Evolutionary conservation across 1,140 invertebrate species (phyloP), one percentile per base, ranked within the genome.

Genomic region (Apis florea): DNA sequence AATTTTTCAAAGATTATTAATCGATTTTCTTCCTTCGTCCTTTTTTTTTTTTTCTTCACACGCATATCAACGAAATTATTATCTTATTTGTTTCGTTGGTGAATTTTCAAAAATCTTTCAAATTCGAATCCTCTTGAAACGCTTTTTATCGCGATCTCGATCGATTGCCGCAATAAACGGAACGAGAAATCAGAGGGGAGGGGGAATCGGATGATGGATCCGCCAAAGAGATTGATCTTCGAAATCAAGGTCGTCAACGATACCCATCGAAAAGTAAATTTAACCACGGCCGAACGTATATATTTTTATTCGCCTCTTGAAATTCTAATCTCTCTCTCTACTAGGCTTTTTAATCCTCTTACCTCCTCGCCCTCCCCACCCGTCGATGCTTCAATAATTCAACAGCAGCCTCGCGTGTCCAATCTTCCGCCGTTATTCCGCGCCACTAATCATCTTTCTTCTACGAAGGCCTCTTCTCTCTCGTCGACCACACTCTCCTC

Each of bases 201-300:
- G n/a, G 47, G 61, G 67, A 54, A 76, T 47, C 9, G 47, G 17
- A 15, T n/a, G 40, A 75, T 19, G 49, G 31, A 24, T n/a, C 26
- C 40, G 40, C 0, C 21, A 11, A 19, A 13, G 69, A 47, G 24
- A 21, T 11, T 26, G 71, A 75, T 81, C 47, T 53, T 75, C 72
- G 54, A 67, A 81, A 75, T 81, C 79, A 81, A 81, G 79, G 79
- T 49, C 63, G 24, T 0, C 31, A 5, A 21, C 70, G 79, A 81
- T 81, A 75, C 21, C 15, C n/a, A 75, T 81, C 79, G 40, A 58
- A n/a, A 51, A 66, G 70, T 80, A 80, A 74, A 74, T 66, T 80
- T 67, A 80, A 54, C 51, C 77, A 24, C 31, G 40, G 24, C 73
- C 54, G 69, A 79, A 79, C 31, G 31, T 40, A 40, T 40, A 40